Evolutionary conservation across 2,113 vertebrate genomes (phyloP), one percentile per base, ranked within the genome.

Genomic region (Parotia lawesii): DNA sequence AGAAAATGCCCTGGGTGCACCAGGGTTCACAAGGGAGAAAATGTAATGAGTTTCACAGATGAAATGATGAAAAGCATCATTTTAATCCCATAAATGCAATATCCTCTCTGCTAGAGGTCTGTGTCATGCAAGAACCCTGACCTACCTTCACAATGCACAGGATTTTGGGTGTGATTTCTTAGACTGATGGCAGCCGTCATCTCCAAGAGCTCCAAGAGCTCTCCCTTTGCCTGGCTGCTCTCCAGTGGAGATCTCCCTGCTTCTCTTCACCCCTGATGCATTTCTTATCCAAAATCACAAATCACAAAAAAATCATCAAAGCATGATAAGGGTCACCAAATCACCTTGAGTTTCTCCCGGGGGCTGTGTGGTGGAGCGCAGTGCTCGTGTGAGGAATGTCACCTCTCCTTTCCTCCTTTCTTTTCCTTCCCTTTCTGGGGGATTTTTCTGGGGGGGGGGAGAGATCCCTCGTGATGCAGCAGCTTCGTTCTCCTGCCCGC

Each of bases 261-360:
- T 81, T 40, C 0, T 2, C 70, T 38, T 89, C 0, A 0, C 20
- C 16, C 17, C 3, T 0, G 0, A 0, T 70, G 12, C 12, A 5
- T 56, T 89, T 45, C 24, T 75, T 27, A 75, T 15, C 48, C 71
- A n/a, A 82, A 87, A 9, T 31, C 40, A 35, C 9, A 4, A 37
- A 70, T 18, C 71, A 40, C 66, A 48, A 37, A 48, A 47, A 42
- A 42, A 22, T 20, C 31, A 22, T 25, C 40, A 12, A 6, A 27
- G 21, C 10, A 7, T 11, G 4, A 4, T 6, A 4, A 61, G 10
- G 4, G 5, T 38, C 42, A 38, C 20, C 21, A 8, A 22, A 33
- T 8, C 60, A 15, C 1, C 40, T 35, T 2, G n/a, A 28, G 5
- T 60, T 77, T n/a, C 69, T 54, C 10, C 15, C 56, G n/a, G 82